Base-by-base conservation (phyloP, 2,113 vertebrate species). In the Pitta sordida region DNA sequence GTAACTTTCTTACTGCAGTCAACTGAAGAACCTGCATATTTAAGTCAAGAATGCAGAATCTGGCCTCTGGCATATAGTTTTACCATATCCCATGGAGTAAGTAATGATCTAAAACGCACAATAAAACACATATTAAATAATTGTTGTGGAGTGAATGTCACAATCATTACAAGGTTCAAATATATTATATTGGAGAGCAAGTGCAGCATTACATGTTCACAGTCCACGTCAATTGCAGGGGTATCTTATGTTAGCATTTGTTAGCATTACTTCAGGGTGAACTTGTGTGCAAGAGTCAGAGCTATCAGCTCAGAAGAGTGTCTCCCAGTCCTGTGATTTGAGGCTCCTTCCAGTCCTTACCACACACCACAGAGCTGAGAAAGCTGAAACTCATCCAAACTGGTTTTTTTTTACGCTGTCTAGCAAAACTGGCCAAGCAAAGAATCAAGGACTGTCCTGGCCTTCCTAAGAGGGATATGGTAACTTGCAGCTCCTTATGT, bases 101-200 rank as follows among this genome's bases (percentile, higher is more conserved):
- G 14, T n/a, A 12, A 77, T 1, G 2, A 74, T 67, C 55, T 83
- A 55, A 63, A 77, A 32, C 12, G 46, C 21, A 43, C 60, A 56
- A 32, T 62, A 53, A 83, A 74, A 17, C 21, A 34, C 34, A 52
- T 4, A 62, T 34, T 63, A 77, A 63, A 5, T 46, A 19, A 15
- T 6, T 62, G 43, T 15, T 15, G 15, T 21, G 62, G 41, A 71
- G 30, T 37, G 48, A 71, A 85, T 8, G 32, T 21, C 46, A 36
- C 10, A 44, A 23, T 21, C 48, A n/a, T 41, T 49, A 44, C 10
- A 19, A 77, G n/a, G 30, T 64, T 39, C 29, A 48, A 69, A 43
- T 0, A 2, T n/a, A 32, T 37, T 20, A 7, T 4, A 51, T 2
- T 0, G 1, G 49, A 52, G 27, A 79, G 36, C 0, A 5, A 85